Evolutionary conservation across 2,888 invertebrate genomes (phyloP), one percentile per base, ranked within the genome.

Genomic region (Lepeophtheirus nordmannii): DNA sequence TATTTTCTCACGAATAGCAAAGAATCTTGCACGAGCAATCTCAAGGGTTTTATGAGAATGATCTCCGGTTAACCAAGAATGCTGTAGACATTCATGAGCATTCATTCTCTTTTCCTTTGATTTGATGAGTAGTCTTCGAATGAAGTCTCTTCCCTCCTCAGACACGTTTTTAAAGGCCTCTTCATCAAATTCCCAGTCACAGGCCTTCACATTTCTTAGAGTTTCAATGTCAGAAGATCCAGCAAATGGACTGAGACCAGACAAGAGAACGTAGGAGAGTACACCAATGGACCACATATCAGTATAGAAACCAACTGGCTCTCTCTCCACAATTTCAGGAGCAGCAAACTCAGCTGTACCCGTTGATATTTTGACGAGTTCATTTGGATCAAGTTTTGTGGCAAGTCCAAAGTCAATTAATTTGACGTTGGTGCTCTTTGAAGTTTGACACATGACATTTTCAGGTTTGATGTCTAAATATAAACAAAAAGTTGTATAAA

Each of bases 251-350:
- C 98, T 98, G 62, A 99, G 80, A 62, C 98, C 98, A 73, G 94
- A 94, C 70, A 99, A 79, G 86, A 99, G 80, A 56, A 98, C 96
- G 75, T 99, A 99, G 17, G 90, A 85, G n/a, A 99, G 81, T 1
- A 98, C 98, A 73, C 98, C 98, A 40, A 94, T 87, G 41, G 97
- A 96, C 98, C 98, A 99, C 98, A 99, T 99, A 75, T 99, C 98
- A 0, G 98, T 99, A 79, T 97, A 98, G 81, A 98, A 99, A 67
- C 98, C 98, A 69, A 99, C 97, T 0, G 97, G 92, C 76, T 98
- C 96, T 17, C 96, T 82, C 74, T 97, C 94, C 0, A 96, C 97
- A 69, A 99, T 94, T 81, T 99, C 98, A 0, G 98, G 98, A 57
- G 98, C 96, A 1, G 98, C 98, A 78, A 98, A 99, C 78, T 99